Base-by-base conservation (phyloP, 2,888 invertebrate genomes). In the Parnassius smintheus region DNA sequence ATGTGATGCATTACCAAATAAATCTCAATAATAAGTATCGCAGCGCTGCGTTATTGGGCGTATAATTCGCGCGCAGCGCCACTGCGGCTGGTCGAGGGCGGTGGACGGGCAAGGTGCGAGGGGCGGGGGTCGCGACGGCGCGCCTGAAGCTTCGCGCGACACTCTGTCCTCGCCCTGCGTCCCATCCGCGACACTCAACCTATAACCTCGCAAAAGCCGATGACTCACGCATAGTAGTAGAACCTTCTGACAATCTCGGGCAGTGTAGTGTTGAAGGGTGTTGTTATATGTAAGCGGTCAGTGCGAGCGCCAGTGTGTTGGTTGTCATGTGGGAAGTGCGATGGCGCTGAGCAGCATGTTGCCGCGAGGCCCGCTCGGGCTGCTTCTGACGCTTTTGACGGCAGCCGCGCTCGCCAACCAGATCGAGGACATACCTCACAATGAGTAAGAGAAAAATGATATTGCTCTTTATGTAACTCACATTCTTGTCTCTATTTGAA, bases 361-460 rank as follows among this genome's bases (percentile, higher is more conserved):
- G 57, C 54, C 61, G 72, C 79, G 79, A 76, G 79, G 78, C 71
- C 82, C 82, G 76, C 75, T 83, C 73, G 80, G 82, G 74, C 80
- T 86, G 74, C 78, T 87, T 69, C 68, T 85, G 74, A 78, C 82
- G 70, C 73, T 86, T 70, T 80, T 89, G 71, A 81, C 81, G 60
- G 81, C 81, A 59, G 77, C 78, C 67, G 84, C 84, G 72, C 76
- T 93, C 73, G 92, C 94, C 75, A 96, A 96, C 90, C 96, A 96
- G 88, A 96, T 96, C 80, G 96, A 97, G 93, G 96, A 96, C 85
- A 97, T 97, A 82, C 97, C 96, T 66, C 96, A 96, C 87, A 96
- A 96, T 91, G 96, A 96, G 97, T 97, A 93, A 96, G 96, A 93
- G 12, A 22, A 12, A 11, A 12, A 42, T n/a, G 13, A 10, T 13